phyloP scores from a whole-genome alignment of 64 coral and sea anemone genomes.

The Montipora cactus region DNA sequence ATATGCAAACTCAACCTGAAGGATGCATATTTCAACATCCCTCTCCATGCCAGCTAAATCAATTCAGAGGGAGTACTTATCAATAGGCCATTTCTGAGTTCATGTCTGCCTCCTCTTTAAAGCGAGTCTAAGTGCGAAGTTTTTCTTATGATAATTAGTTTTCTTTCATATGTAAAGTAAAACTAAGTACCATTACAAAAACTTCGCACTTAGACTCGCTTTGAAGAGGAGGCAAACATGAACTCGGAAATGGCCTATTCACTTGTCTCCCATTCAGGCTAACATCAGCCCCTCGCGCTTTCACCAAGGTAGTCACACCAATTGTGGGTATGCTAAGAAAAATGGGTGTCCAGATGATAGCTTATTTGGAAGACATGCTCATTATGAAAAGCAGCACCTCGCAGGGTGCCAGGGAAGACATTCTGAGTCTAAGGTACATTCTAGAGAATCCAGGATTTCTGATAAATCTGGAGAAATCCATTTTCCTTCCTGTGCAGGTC shows the following conservation, averaged over 20 bases:
- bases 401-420: not conserved
- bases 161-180: too few relatives aligned
- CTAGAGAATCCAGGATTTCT: slow-evolving; percentile 5
- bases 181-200: too few relatives aligned
- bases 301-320: slow-evolving; percentile 56
- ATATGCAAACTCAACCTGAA: slow-evolving; percentile 22
- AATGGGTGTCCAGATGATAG: slow-evolving; percentile 11
- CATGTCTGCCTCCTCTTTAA: too few relatives aligned
- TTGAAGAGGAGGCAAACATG: too few relatives aligned
- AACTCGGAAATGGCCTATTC: not conserved
- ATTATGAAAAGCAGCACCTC: slow-evolving; percentile 1
- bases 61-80: not conserved
- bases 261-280: slow-evolving; percentile 56
- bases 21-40: slow-evolving; percentile 1
- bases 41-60: not conserved
- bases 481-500: not conserved
- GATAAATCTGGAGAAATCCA: slow-evolving; percentile 34
- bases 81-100: not conserved
- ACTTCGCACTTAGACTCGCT: too few relatives aligned
- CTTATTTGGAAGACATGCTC: slow-evolving; percentile 30
- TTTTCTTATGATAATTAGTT: too few relatives aligned
- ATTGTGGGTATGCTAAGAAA: not conserved
- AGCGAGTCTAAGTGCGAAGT: too few relatives aligned
- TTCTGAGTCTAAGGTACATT: not conserved
- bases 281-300: not conserved